Percentiles rank a stretch among this genome's conserved stretches.
phyloP scores from a whole-genome alignment of 64 coral and sea anemone species.

The Hydrozoanthus tunicans region DNA sequence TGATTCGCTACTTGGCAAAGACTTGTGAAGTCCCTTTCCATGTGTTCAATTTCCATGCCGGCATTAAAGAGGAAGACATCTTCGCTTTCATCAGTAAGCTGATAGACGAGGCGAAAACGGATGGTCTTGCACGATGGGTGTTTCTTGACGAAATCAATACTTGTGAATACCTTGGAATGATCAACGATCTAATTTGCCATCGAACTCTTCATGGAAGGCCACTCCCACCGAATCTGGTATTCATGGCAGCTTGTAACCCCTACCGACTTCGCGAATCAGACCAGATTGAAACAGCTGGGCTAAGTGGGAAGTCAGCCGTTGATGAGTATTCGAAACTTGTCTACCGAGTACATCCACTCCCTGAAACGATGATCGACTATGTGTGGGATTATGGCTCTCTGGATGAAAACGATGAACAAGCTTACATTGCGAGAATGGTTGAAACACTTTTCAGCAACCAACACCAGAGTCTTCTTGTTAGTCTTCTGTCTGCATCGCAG shows the following conservation, averaged over 20 bases:
- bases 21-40: constrained; percentile 74
- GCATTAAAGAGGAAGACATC: constrained; percentile 67
- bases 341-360: constrained; percentile 92
- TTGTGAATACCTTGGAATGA: constrained; percentile 82
- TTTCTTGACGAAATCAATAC: constrained; percentile 96
- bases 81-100: constrained; percentile 55
- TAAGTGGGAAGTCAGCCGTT: constrained; percentile 65
- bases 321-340: constrained; percentile 91
- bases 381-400: constrained; percentile 97
- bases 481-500: constrained; percentile 71
- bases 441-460: constrained; percentile 54
- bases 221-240: constrained; percentile 71
- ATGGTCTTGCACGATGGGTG: constrained; percentile 58
- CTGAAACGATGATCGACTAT: constrained; percentile 98
- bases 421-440: constrained; percentile 92
- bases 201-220: constrained; percentile 63
- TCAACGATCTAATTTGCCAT: constrained; percentile 87
- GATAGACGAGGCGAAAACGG: constrained; percentile 41
- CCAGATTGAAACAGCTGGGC: constrained; percentile 80
- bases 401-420: constrained; percentile 62
- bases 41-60: constrained; percentile 91
- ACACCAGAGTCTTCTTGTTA: constrained; percentile 46
- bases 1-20: constrained; percentile 84
- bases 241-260: constrained; percentile 95
- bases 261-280: constrained; percentile 75